Conservation (phyloP, 2,113 vertebrate species). For the Rousettus leschenaultii region DNA sequence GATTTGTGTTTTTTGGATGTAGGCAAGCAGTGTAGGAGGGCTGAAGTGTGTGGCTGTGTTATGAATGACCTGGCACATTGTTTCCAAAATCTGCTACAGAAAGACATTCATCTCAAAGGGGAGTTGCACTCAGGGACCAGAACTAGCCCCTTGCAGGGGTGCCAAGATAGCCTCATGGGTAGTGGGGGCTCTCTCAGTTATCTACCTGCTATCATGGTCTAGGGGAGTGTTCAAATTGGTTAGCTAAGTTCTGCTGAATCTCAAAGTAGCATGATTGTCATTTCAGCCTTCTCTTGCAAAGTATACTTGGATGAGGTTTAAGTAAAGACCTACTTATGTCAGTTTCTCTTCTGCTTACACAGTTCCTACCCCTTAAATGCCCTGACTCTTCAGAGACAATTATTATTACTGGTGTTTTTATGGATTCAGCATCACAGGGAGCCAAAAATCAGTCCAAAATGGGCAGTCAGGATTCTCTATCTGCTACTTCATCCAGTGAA, state of each 20-base stretch:
- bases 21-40: conserved; percentile 43
- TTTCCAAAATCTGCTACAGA: conserved; percentile 37
- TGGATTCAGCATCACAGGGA: conserved; percentile 6
- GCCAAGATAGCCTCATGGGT: neutral
- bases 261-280: neutral
- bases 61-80: conserved; percentile 47
- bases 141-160: neutral
- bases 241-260: neutral
- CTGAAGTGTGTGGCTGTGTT: neutral
- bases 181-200: neutral
- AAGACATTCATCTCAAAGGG: neutral
- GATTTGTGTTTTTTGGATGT: conserved; percentile 40
- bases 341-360: conserved; percentile 13
- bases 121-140: neutral
- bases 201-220: neutral
- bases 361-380: conserved; percentile 23
- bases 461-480: neutral
- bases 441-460: conserved; percentile 18
- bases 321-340: neutral
- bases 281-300: conserved; percentile 36
- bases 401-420: conserved; percentile 36
- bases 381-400: conserved; percentile 20
- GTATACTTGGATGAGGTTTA: conserved; percentile 3
- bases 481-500: neutral
- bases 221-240: neutral